Evolutionary conservation across 2,113 vertebrate species (phyloP).

Genomic region (Xenus cinereus): DNA sequence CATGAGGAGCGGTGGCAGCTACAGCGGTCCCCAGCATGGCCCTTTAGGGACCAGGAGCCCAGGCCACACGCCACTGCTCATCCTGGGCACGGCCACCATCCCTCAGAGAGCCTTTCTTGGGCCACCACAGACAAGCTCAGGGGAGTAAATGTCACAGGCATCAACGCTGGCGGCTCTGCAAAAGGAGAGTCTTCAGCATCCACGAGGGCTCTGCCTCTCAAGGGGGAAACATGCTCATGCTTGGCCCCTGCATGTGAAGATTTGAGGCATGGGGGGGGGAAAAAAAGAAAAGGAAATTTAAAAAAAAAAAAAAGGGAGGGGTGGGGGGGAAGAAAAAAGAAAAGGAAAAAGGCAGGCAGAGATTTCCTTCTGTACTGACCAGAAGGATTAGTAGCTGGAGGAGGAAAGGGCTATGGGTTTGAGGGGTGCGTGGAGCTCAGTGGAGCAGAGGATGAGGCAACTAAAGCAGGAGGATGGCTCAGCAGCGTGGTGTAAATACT

Average conservation of each 20-base stretch:
- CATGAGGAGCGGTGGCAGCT: rapidly evolving
- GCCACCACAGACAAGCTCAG: neutral
- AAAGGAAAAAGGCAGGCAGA: neutral
- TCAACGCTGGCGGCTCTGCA: neutral
- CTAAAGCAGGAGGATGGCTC: neutral
- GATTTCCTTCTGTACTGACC: neutral
- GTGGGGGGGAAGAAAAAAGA: neutral
- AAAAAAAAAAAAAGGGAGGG: neutral
- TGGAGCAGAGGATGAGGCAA: neutral
- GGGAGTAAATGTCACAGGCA: neutral
- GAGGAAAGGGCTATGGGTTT: neutral
- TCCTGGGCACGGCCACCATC: neutral
- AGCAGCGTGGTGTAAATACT: neutral
- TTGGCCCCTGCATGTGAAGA: neutral
- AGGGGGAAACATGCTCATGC: rapidly evolving
- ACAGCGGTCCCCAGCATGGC: neutral
- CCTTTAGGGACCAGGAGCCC: neutral
- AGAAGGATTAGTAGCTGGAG: neutral
- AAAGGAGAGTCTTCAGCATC: neutral
- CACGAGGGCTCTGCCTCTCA: neutral
- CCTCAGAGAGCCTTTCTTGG: neutral
- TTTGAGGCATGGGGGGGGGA: neutral
- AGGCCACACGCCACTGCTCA: neutral
- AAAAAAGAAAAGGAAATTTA: no score
- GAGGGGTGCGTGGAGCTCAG: neutral